Evolutionary conservation across 2,888 invertebrate genomes (phyloP).

Genomic region (Drosophila longiperda): DNA sequence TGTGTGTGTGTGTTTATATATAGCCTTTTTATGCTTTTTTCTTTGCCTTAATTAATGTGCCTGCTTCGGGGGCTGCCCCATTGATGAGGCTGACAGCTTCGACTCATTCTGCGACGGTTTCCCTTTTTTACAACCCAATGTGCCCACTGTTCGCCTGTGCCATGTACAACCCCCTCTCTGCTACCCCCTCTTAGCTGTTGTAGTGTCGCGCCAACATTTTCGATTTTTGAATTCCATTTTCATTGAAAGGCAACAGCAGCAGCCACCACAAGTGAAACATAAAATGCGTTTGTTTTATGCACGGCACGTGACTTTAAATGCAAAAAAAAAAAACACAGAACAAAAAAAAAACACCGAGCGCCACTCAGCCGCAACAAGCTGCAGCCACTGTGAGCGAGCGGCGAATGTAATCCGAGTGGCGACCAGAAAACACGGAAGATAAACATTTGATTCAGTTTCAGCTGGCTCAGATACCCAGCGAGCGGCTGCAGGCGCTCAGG

Average conservation of each 20-base stretch:
- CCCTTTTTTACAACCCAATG: conserved; percentile 8
- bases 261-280: conserved; percentile 48
- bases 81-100: conserved; percentile 64
- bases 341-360: conserved; percentile 46
- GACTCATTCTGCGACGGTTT: conserved; percentile 22
- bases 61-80: conserved; percentile 69
- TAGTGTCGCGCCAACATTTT: conserved; percentile 63
- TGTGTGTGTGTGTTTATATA: conserved; percentile 46
- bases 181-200: conserved; percentile 9
- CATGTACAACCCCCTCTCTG: conserved; percentile 1
- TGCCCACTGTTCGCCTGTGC: background rate
- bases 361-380: conserved; percentile 70
- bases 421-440: conserved; percentile 66
- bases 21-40: conserved; percentile 50
- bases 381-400: background rate
- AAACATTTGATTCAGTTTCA: conserved; percentile 58
- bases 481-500: conserved; percentile 41
- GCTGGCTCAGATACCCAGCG: conserved; percentile 13
- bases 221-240: conserved; percentile 72
- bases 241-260: conserved; percentile 53
- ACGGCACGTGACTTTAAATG: conserved; percentile 74
- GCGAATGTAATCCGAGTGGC: conserved; percentile 35
- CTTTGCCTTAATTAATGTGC: conserved; percentile 73
- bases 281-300: conserved; percentile 75
- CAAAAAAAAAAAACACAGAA: conserved; percentile 32